These are phyloP conservation scores for Ictidomys tridecemlineatus DNA, from an alignment of 2,113 vertebrate genomes.

Conservation along the genomic window DNA sequence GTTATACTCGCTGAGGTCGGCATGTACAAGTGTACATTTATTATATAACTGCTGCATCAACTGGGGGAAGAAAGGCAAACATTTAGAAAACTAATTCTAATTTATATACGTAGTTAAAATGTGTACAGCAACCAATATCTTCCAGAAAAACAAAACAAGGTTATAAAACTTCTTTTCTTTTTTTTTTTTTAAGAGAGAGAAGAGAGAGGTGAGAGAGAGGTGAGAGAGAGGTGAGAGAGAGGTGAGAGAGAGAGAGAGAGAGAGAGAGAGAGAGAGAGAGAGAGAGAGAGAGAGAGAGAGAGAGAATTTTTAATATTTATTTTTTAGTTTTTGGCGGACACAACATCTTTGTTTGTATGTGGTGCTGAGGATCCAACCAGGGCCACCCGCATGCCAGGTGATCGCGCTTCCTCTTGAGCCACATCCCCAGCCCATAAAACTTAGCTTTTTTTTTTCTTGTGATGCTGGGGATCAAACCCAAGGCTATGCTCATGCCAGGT, in stretches of 20 bases:
- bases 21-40: conserved; percentile 96
- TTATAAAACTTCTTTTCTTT: neutral
- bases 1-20: conserved; percentile 98
- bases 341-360: too few relatives aligned
- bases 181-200: too few relatives aligned
- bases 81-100: neutral
- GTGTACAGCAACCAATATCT: neutral
- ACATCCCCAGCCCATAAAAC: neutral
- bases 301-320: too few relatives aligned
- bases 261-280: too few relatives aligned
- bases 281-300: too few relatives aligned
- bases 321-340: too few relatives aligned
- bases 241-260: too few relatives aligned
- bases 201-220: too few relatives aligned
- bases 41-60: conserved; percentile 96
- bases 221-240: too few relatives aligned
- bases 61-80: conserved; percentile 83
- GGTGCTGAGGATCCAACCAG: too few relatives aligned
- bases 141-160: neutral
- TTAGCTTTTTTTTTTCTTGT: neutral
- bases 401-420: too few relatives aligned
- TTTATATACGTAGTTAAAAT: neutral
- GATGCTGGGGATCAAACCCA: neutral
- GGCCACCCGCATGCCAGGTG: too few relatives aligned
- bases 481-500: neutral